These are phyloP conservation scores for Morpho helenor DNA, from an alignment of 2,888 invertebrate genomes.

Conservation along the genomic window DNA sequence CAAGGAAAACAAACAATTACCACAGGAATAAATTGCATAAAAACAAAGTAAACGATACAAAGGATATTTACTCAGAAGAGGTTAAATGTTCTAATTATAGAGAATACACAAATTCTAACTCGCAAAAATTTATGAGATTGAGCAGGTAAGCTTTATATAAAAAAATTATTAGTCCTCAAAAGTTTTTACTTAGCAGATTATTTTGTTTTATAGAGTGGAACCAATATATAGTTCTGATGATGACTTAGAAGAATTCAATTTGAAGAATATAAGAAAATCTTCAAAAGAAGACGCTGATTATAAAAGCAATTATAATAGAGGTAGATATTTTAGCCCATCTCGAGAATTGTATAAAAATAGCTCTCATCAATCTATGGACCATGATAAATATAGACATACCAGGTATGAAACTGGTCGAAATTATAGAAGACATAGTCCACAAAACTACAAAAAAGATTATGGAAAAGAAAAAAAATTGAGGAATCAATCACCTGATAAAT, in stretches of 20 bases:
- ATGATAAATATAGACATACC: conserved; percentile 36
- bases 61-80: conserved; percentile 14
- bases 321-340: conserved; percentile 15
- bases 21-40: conserved; percentile 22
- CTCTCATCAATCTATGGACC: conserved; percentile 32
- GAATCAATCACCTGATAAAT: conserved; percentile 46
- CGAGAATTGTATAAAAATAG: conserved; percentile 28
- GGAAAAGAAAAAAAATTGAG: conserved; percentile 37
- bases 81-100: not conserved
- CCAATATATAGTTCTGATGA: conserved; percentile 47
- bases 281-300: conserved; percentile 4
- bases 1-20: conserved; percentile 27
- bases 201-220: conserved; percentile 11
- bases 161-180: not conserved
- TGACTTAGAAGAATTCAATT: conserved; percentile 35
- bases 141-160: conserved; percentile 1
- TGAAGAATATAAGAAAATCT: conserved; percentile 28
- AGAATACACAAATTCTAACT: conserved; percentile 36
- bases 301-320: conserved; percentile 9
- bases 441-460: conserved; percentile 19
- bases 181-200: not conserved
- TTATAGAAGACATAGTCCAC: conserved; percentile 30
- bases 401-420: conserved; percentile 38
- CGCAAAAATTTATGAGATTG: conserved; percentile 53
- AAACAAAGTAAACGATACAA: conserved; percentile 34